phyloP scores from a whole-genome alignment of 2,113 vertebrate genomes.

The Anhinga anhinga region DNA sequence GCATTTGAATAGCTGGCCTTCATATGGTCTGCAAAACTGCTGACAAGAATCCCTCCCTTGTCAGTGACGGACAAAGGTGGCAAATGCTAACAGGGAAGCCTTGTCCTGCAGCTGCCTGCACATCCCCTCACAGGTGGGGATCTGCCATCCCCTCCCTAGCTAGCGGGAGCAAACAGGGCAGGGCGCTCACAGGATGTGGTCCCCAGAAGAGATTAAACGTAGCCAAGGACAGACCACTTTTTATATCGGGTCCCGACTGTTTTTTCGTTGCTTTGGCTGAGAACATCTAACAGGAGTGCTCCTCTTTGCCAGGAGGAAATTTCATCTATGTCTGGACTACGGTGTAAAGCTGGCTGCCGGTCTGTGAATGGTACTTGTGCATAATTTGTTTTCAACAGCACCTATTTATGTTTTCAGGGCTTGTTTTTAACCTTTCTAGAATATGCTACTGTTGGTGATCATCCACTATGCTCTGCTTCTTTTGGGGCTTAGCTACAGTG shows the following conservation, averaged over 20 bases:
- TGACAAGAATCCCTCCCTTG: neutral
- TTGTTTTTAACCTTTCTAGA: neutral
- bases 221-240: neutral
- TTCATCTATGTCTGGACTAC: neutral
- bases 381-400: neutral
- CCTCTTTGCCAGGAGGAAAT: neutral
- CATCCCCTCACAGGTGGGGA: accelerated
- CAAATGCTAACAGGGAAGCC: neutral
- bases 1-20: neutral
- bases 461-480: neutral
- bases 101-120: neutral
- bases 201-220: neutral
- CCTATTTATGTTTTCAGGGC: neutral
- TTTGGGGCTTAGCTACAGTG: neutral
- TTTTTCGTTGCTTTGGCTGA: neutral
- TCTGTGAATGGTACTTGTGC: neutral
- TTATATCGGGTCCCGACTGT: neutral
- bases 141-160: neutral
- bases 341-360: neutral
- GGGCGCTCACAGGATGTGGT: neutral
- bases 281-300: neutral
- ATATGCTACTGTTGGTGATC: neutral
- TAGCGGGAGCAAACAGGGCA: neutral
- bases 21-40: neutral
- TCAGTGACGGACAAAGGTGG: neutral